Base-by-base conservation (phyloP, 2,888 invertebrate genomes). In the Leucophenga maculata region DNA sequence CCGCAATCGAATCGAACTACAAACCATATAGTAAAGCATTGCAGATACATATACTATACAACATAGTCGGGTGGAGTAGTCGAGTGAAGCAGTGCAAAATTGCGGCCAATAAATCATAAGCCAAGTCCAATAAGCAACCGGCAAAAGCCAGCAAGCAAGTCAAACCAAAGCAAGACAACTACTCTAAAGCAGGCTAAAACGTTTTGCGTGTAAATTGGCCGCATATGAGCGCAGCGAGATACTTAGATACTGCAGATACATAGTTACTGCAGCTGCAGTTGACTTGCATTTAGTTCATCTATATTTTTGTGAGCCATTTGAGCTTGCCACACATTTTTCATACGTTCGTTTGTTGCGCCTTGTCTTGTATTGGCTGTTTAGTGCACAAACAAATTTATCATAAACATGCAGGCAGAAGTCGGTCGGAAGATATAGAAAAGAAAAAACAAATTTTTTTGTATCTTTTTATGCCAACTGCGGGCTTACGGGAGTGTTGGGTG, bases 351-450 rank as follows among this genome's bases (percentile, higher is more conserved):
- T 39, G 20, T 54, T 39, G 18, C 18, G 39, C n/a, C 3, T 9
- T 60, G 18, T 16, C n/a, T 32, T 64, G 44, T 48, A 44, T 64
- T 64, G 76, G 71, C 77, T 78, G 72, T 78, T 77, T 72, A 77
- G 76, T 76, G 78, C 76, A 75, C 62, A 77, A 77, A 73, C 74
- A 74, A 77, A 77, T 77, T 77, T 77, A 77, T 77, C 78, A 77
- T 75, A 70, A 73, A 78, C 31, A 50, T 65, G 50, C 16, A 22
- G 39, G 20, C 14, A 31, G 46, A n/a, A n/a, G n/a, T n/a, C n/a
- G n/a, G n/a, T n/a, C 48, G 26, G 14, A 14, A 20, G 46, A n/a
- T n/a, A n/a, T 20, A 60, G 66, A 22, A 64, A 62, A 60, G 73
- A 46, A 67, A 62, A 32, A 6, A 44, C 32, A 16, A n/a, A n/a